These are phyloP conservation scores for Tenodera sinensis DNA, from an alignment of 2,888 invertebrate species.

Conservation along the genomic window DNA sequence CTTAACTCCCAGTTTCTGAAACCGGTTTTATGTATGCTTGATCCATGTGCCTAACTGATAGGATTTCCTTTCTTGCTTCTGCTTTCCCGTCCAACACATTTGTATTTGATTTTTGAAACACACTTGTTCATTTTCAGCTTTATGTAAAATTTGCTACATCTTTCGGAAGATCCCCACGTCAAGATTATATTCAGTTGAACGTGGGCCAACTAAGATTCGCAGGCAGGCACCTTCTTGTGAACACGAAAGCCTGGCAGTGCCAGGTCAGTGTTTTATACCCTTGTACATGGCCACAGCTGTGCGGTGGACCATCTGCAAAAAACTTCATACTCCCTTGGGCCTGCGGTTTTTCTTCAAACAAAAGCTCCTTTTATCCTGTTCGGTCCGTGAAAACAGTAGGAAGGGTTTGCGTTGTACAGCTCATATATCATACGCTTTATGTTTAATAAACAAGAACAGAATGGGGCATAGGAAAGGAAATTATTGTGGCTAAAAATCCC, in stretches of 20 bases:
- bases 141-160: too few species aligned
- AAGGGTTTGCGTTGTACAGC: background rate
- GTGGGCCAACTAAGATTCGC: too few species aligned
- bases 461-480: background rate
- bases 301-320: background rate
- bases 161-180: too few species aligned
- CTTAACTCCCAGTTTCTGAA: too few species aligned
- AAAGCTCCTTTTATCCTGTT: background rate
- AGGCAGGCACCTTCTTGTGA: background rate
- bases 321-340: background rate
- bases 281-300: background rate
- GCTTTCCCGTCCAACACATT: too few species aligned
- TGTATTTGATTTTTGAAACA: too few species aligned
- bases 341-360: background rate
- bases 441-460: background rate
- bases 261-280: background rate
- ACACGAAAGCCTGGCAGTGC: background rate
- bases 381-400: background rate
- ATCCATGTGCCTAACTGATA: too few species aligned
- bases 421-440: background rate
- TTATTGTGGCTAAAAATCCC: background rate
- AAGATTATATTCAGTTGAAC: too few species aligned
- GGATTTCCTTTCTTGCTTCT: too few species aligned
- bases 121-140: too few species aligned
- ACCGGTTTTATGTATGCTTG: too few species aligned